Conservation (phyloP, 2,888 invertebrate species). For the Troilus luridus region DNA sequence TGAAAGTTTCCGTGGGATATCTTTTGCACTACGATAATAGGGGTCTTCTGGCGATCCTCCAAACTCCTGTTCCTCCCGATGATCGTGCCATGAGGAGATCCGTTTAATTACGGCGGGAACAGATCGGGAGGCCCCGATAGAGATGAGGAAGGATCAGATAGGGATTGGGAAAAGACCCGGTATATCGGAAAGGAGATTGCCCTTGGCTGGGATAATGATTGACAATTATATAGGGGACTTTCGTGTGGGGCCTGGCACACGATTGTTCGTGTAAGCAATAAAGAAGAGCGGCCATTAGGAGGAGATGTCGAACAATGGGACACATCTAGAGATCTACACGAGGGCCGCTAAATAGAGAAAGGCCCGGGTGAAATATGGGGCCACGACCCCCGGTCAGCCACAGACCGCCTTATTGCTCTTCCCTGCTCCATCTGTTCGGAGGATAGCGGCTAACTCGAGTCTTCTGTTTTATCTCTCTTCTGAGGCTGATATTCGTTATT, state of each 20-base stretch:
- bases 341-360: constrained; percentile 49
- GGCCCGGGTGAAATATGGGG: constrained; percentile 51
- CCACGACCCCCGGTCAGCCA: constrained; percentile 37
- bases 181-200: constrained; percentile 49
- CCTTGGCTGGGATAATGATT: constrained; percentile 52
- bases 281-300: constrained; percentile 33
- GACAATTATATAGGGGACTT: constrained; percentile 58
- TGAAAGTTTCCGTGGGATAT: not conserved
- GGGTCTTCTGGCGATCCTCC: not conserved
- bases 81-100: constrained; percentile 8
- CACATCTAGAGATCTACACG: constrained; percentile 38
- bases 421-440: not conserved
- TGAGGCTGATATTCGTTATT: not conserved
- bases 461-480: not conserved
- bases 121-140: not conserved
- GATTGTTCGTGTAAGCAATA: constrained; percentile 59
- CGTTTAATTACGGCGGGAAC: constrained; percentile 25
- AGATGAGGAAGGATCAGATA: not conserved
- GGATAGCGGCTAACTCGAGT: not conserved
- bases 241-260: constrained; percentile 57
- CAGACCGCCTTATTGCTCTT: not conserved
- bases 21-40: not conserved
- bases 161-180: constrained; percentile 12
- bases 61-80: constrained; percentile 3
- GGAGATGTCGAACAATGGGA: constrained; percentile 50